phyloP scores from a whole-genome alignment of 1,140 invertebrate species.

The Octopus sinensis region DNA sequence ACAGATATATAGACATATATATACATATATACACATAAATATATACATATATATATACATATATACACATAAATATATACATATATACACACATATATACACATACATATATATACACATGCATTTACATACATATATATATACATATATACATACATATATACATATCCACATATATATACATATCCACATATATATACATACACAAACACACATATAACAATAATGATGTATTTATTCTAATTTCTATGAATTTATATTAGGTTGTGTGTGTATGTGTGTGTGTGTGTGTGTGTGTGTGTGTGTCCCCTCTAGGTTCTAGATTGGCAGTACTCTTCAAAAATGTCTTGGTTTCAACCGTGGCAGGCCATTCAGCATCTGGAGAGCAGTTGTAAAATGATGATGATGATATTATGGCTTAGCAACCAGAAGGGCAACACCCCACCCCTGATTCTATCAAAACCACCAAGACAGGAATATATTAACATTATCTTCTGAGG shows the following conservation, averaged over 20 bases:
- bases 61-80: background rate
- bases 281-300: slow-evolving; percentile 17
- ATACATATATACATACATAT: slow-evolving; percentile 15
- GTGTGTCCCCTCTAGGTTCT: background rate
- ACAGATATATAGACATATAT: slow-evolving; percentile 18
- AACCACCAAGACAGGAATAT: no score
- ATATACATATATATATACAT: background rate
- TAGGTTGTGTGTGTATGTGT: slow-evolving; percentile 19
- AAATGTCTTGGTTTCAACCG: no score
- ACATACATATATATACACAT: background rate
- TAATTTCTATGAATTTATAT: slow-evolving; percentile 16
- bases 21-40: slow-evolving; percentile 6
- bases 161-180: slow-evolving; percentile 16
- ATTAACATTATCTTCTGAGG: no score
- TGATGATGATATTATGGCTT: no score
- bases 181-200: slow-evolving; percentile 16
- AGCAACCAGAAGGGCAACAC: no score
- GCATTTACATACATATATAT: slow-evolving; percentile 16
- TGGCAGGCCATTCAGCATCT: no score
- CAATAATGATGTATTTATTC: slow-evolving; percentile 2
- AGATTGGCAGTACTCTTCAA: no score
- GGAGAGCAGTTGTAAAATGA: no score
- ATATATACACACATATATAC: background rate
- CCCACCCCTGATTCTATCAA: no score
- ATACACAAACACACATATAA: no score